Evolutionary conservation across 2,113 vertebrate species (phyloP).

Genomic region (Gulo gulo): DNA sequence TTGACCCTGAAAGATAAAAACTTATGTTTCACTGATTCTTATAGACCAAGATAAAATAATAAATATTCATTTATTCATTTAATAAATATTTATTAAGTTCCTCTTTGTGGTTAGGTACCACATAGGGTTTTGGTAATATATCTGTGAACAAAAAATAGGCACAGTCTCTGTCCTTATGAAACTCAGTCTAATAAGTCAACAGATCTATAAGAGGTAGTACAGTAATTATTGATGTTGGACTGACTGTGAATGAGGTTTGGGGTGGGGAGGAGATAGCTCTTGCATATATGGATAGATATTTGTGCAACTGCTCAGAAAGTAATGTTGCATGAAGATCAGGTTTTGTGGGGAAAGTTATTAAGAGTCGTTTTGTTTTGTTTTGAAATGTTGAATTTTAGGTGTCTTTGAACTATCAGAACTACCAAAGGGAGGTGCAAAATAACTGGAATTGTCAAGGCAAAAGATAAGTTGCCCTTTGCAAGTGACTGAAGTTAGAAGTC

Average conservation of each 20-base stretch:
- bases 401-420: neutral
- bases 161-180: neutral
- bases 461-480: neutral
- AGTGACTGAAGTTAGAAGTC: neutral
- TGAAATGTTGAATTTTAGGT: neutral
- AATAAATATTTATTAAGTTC: neutral
- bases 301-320: neutral
- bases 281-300: neutral
- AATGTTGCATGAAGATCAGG: neutral
- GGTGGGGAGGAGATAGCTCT: neutral
- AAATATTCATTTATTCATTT: neutral
- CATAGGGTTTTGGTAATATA: neutral
- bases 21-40: neutral
- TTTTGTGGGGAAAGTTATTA: neutral
- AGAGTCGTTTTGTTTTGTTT: neutral
- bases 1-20: neutral
- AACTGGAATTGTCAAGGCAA: neutral
- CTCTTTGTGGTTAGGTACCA: neutral
- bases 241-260: neutral
- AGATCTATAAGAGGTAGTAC: neutral
- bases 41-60: neutral
- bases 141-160: neutral
- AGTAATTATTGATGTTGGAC: neutral
- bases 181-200: neutral
- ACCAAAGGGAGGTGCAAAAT: neutral